phyloP scores from a whole-genome alignment of 2,797 vertebrate species.

The Cossypha heuglini region DNA sequence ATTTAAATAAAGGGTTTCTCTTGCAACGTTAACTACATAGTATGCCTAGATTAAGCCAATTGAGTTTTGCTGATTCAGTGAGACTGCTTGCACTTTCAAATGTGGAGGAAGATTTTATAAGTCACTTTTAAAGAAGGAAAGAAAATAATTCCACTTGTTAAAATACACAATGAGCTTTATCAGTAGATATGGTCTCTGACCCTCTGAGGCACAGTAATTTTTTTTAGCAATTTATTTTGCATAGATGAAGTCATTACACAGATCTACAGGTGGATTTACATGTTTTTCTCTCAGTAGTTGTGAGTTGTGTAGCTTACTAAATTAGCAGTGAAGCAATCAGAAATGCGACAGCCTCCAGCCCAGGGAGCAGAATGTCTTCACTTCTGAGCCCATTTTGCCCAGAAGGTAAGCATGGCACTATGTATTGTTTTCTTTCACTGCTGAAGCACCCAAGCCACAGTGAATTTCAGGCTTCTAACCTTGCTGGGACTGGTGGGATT shows the following conservation, averaged over 20 bases:
- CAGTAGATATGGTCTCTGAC: neutral
- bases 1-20: neutral
- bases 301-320: neutral
- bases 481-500: neutral
- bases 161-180: neutral
- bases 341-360: neutral
- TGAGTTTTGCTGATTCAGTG: neutral
- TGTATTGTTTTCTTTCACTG: neutral
- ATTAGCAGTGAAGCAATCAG: neutral
- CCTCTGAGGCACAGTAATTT: accelerated
- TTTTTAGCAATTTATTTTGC: neutral
- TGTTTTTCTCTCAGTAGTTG: neutral
- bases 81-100: neutral
- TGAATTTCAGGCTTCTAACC: neutral
- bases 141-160: neutral
- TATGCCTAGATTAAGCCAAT: neutral
- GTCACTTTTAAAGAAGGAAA: neutral
- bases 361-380: neutral
- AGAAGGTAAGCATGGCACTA: neutral
- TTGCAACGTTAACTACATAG: neutral
- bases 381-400: neutral
- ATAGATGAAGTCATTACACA: neutral
- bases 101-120: neutral
- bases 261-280: neutral
- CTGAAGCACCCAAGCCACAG: neutral